phyloP scores from a whole-genome alignment of 2,797 vertebrate species.

The Capromys pilorides region DNA sequence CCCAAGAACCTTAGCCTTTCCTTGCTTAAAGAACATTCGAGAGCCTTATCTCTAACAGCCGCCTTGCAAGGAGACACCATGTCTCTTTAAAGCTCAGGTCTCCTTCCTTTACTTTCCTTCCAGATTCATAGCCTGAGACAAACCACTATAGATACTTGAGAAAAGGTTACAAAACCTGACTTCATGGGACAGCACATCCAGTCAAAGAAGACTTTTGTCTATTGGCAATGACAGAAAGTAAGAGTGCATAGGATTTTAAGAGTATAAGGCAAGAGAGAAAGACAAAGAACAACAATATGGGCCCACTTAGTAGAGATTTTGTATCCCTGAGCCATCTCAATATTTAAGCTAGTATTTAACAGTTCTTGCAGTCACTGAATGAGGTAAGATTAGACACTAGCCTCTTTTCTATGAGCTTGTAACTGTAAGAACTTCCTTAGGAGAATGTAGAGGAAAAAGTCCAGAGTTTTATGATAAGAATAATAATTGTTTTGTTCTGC shows the following conservation, averaged over 20 bases:
- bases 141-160: slow-evolving; percentile 17
- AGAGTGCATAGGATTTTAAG: neutral
- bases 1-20: neutral
- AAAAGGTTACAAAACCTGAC: neutral
- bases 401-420: neutral
- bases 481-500: neutral
- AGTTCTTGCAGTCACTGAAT: neutral
- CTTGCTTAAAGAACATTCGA: neutral
- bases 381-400: neutral
- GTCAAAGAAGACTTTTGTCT: neutral
- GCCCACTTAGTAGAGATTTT: neutral
- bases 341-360: slow-evolving; percentile 7
- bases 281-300: neutral
- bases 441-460: neutral
- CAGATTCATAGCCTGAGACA: slow-evolving; percentile 35
- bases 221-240: neutral
- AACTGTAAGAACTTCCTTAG: slow-evolving; percentile 36
- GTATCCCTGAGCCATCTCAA: neutral
- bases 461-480: slow-evolving; percentile 4
- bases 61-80: neutral
- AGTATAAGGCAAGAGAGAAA: neutral
- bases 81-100: neutral
- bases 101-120: neutral
- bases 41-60: neutral
- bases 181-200: neutral